Conservation (phyloP, 1,140 invertebrate species). For the Eurosta solidaginis region DNA sequence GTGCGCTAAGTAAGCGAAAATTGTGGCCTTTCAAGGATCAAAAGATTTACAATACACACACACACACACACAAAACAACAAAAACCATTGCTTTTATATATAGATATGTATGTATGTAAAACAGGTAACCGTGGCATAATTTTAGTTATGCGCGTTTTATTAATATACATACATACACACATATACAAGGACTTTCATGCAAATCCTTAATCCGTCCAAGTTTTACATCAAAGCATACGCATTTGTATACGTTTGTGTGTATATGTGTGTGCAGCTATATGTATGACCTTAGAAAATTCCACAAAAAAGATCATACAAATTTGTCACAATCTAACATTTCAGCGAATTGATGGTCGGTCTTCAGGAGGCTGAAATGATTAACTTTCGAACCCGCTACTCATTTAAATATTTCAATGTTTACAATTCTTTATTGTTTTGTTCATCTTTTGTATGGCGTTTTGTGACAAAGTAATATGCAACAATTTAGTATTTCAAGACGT, state of each 20-base stretch:
- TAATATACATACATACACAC: no score
- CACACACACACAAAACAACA: no score
- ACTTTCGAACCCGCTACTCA: not conserved
- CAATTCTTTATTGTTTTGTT: not conserved
- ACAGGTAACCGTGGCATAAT: not conserved
- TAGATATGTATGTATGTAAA: not conserved
- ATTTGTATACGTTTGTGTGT: no score
- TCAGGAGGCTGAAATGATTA: not conserved
- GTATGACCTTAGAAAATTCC: not conserved
- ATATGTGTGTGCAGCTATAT: no score
- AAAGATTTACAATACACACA: no score
- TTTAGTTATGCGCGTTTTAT: not conserved
- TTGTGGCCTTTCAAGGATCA: no score
- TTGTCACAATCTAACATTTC: no score
- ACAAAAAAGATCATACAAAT: not conserved
- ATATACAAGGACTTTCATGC: no score
- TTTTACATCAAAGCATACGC: no score
- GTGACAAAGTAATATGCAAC: not conserved
- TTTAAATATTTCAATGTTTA: not conserved
- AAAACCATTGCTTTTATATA: no score
- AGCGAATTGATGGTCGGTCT: not conserved
- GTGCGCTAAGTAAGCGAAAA: no score
- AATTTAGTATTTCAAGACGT: no score
- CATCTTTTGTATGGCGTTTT: not conserved
- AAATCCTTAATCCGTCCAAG: not conserved